A percentile compares a stretch with the other conserved stretches of the same genome.
Evolutionary conservation across 2,888 invertebrate species (phyloP).

Genomic region (Tetanocera ferruginea): DNA sequence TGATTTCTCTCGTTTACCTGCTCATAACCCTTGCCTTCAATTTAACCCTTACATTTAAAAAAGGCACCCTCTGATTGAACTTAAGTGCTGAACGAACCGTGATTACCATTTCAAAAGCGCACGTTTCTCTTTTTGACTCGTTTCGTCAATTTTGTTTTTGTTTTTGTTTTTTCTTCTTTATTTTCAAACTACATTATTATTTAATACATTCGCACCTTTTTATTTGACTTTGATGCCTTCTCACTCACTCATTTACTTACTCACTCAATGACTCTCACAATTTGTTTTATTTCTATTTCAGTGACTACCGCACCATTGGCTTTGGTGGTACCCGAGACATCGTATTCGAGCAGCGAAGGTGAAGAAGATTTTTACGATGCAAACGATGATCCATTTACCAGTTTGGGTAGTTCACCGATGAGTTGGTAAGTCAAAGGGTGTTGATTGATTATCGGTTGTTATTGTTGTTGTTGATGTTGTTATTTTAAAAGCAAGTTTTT

Average conservation of each 20-base stretch:
- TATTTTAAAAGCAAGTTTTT: background rate
- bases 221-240: background rate
- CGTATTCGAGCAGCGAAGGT: slow-evolving; percentile 97
- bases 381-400: slow-evolving; percentile 78
- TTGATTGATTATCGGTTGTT: slow-evolving; percentile 16
- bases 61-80: background rate
- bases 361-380: slow-evolving; percentile 97
- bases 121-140: slow-evolving; percentile 18
- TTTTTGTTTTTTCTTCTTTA: background rate
- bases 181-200: background rate
- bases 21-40: background rate
- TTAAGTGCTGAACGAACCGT: background rate
- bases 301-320: slow-evolving; percentile 64
- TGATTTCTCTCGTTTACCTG: background rate
- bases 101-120: slow-evolving; percentile 14
- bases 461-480: slow-evolving; percentile 34
- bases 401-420: slow-evolving; percentile 69
- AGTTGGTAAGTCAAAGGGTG: slow-evolving; percentile 64
- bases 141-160: background rate
- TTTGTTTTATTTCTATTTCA: slow-evolving; percentile 47
- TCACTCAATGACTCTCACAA: background rate
- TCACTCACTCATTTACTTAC: no score
- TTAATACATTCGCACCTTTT: slow-evolving; percentile 13
- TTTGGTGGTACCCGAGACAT: slow-evolving; percentile 85
- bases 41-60: background rate